A percentile compares a stretch with the other conserved stretches of the same genome.
Evolutionary conservation across 2,113 vertebrate species (phyloP).

Genomic region (Octodon degus): DNA sequence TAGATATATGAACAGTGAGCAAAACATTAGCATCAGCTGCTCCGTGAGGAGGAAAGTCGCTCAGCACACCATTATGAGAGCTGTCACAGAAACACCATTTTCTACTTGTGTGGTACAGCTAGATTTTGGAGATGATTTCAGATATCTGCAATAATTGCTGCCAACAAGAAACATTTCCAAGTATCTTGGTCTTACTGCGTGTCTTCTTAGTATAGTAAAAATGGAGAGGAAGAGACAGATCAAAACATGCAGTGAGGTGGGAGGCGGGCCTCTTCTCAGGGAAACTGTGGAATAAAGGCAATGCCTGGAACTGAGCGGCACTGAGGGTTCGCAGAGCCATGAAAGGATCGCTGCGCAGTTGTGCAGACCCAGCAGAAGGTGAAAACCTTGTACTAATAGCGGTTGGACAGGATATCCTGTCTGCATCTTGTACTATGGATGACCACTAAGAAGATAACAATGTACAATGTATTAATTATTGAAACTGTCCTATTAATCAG

Average conservation of each 20-base stretch:
- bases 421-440: too few species aligned
- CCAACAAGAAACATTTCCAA: background rate
- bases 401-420: too few species aligned
- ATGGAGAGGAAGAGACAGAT: background rate
- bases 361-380: background rate
- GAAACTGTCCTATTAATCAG: too few species aligned
- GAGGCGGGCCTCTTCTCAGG: background rate
- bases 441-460: too few species aligned
- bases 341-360: rapidly evolving
- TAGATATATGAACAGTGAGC: slow-evolving; percentile 64
- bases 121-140: background rate
- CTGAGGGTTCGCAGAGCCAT: too few species aligned
- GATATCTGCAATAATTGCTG: background rate
- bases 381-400: background rate
- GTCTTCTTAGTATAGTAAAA: background rate
- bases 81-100: background rate
- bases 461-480: too few species aligned
- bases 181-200: background rate
- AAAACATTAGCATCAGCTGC: slow-evolving; percentile 66
- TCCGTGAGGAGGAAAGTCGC: background rate
- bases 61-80: background rate
- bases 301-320: background rate
- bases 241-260: background rate
- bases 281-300: background rate
- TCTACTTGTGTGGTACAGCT: rapidly evolving